These are phyloP conservation scores for Hiodon tergisus DNA, from an alignment of 2,113 vertebrate genomes.

Conservation along the genomic window DNA sequence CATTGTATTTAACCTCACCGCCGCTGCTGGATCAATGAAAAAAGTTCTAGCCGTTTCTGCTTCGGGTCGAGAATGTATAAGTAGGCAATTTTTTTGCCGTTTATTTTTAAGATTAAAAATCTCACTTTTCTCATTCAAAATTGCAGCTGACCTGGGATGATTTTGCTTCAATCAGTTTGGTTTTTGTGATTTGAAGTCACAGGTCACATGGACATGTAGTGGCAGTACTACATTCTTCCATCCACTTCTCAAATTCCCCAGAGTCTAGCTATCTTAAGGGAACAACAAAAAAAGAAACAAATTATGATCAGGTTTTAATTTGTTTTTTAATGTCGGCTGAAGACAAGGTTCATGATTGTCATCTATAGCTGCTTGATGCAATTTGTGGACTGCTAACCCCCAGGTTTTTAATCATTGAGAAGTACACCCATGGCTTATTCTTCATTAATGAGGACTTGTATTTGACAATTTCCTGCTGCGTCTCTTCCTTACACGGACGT, in stretches of 20 bases:
- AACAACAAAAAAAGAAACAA: not conserved
- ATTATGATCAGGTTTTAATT: not conserved
- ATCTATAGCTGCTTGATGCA: not conserved
- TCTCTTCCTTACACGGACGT: not conserved
- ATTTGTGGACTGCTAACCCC: not conserved
- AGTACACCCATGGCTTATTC: not conserved
- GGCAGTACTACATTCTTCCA: too few relatives aligned
- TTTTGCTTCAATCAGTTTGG: too few relatives aligned
- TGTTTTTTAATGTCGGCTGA: not conserved
- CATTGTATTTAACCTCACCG: too few relatives aligned
- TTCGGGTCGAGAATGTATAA: too few relatives aligned
- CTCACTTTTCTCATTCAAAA: too few relatives aligned
- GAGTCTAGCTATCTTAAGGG: not conserved
- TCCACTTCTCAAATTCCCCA: slow-evolving; percentile 3
- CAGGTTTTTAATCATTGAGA: slow-evolving; percentile 12
- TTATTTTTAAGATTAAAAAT: too few relatives aligned
- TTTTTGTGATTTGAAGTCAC: too few relatives aligned
- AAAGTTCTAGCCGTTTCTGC: too few relatives aligned
- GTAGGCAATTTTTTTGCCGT: too few relatives aligned
- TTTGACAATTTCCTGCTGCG: not conserved
- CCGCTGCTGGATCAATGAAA: too few relatives aligned
- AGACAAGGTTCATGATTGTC: not conserved
- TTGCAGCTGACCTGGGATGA: too few relatives aligned
- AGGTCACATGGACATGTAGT: too few relatives aligned
- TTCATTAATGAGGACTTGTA: slow-evolving; percentile 7